Conservation (phyloP, 1,140 invertebrate species). For the Propsilocerus akamusi region DNA sequence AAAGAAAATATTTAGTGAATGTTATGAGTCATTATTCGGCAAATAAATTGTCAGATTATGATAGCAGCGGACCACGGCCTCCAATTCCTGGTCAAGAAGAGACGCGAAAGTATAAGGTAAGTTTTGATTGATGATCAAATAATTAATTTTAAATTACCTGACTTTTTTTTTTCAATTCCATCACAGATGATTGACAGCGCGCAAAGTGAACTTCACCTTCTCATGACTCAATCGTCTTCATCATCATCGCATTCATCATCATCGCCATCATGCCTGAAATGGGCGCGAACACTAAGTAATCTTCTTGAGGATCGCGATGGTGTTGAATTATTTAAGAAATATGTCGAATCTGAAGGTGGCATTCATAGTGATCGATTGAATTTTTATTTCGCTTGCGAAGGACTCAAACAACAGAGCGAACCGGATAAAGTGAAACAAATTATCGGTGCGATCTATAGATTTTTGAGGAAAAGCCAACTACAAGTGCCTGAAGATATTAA, state of each 20-base stretch:
- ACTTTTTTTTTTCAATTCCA: neutral
- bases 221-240: constrained; percentile 14
- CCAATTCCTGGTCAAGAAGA: constrained; percentile 25
- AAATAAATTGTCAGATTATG: no score
- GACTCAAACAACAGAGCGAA: constrained; percentile 61
- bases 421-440: constrained; percentile 50
- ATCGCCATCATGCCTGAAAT: constrained; percentile 62
- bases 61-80: constrained; percentile 25
- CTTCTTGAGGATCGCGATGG: constrained; percentile 73
- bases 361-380: constrained; percentile 58
- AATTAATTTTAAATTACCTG: neutral
- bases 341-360: constrained; percentile 61
- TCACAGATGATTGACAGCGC: constrained; percentile 24
- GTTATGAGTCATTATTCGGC: constrained; percentile 11
- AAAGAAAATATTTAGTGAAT: no score
- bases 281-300: constrained; percentile 64
- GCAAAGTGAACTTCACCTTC: neutral
- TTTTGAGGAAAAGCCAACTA: constrained; percentile 64
- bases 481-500: constrained; percentile 61
- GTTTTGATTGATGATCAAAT: neutral
- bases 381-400: constrained; percentile 85
- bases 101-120: constrained; percentile 19
- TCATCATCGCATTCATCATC: constrained; percentile 32
- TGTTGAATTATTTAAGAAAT: constrained; percentile 64
- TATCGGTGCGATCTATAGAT: constrained; percentile 68